Conservation (phyloP, 2,888 invertebrate genomes). For the Atrina japonica region DNA sequence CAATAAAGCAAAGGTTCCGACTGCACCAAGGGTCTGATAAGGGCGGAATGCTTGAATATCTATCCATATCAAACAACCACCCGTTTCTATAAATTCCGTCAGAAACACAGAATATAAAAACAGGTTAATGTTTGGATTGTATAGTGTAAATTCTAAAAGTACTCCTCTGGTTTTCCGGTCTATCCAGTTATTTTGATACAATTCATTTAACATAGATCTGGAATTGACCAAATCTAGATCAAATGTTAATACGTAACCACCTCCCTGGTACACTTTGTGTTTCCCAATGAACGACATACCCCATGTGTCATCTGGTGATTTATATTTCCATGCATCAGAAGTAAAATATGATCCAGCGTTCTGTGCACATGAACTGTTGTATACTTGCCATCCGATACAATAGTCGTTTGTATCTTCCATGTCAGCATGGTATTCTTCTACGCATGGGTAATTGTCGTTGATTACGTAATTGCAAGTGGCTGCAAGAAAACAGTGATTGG, state of each 20-base stretch:
- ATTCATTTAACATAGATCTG: conserved; percentile 23
- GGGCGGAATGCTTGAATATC: conserved; percentile 29
- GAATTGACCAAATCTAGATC: conserved; percentile 19
- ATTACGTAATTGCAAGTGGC: conserved; percentile 15
- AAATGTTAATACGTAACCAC: conserved; percentile 36
- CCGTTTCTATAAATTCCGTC: conserved; percentile 25
- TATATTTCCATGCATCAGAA: conserved; percentile 29
- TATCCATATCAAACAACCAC: conserved; percentile 9
- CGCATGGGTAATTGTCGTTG: conserved; percentile 1
- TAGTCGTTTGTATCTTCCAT: conserved; percentile 23
- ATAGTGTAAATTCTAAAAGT: conserved; percentile 72
- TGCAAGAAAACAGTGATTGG: conserved; percentile 2
- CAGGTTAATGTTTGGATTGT: conserved; percentile 70
- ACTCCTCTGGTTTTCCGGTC: conserved; percentile 71
- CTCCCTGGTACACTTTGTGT: conserved; percentile 31
- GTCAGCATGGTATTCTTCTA: conserved; percentile 8
- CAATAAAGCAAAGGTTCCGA: conserved; percentile 21
- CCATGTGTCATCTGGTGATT: conserved; percentile 28
- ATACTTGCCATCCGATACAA: conserved; percentile 28
- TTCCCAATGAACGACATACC: conserved; percentile 34
- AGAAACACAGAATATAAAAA: conserved; percentile 47
- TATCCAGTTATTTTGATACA: conserved; percentile 64
- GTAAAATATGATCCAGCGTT: conserved; percentile 11
- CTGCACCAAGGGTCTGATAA: conserved; percentile 18
- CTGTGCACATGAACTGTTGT: neutral